Conservation (phyloP, 2,113 vertebrate genomes). For the Gadus chalcogrammus region DNA sequence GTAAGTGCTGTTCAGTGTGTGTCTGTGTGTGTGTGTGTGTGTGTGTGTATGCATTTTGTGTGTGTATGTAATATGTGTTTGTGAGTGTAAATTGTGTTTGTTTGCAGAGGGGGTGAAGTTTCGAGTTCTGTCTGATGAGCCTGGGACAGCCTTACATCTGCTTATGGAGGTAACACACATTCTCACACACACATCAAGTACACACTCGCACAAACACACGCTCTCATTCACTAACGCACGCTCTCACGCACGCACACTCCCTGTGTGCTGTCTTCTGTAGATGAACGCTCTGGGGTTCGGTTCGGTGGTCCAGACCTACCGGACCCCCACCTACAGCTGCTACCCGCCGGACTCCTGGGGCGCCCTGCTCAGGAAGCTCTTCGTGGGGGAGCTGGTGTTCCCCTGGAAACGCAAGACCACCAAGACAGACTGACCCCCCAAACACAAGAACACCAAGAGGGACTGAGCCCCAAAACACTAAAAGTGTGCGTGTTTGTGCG, state of each 20-base stretch:
- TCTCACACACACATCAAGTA: background rate
- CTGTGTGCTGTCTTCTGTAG: slow-evolving; percentile 57
- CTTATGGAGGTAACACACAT: slow-evolving; percentile 86
- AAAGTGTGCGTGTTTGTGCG: too few species aligned
- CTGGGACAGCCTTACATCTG: slow-evolving; percentile 83
- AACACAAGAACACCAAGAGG: too few species aligned
- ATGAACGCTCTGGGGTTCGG: slow-evolving; percentile 85
- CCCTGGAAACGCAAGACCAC: slow-evolving; percentile 89
- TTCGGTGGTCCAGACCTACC: slow-evolving; percentile 78
- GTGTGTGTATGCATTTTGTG: background rate
- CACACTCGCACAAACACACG: background rate
- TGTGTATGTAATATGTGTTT: background rate
- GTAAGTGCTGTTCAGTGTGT: slow-evolving; percentile 53
- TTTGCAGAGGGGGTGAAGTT: slow-evolving; percentile 91
- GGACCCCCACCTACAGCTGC: slow-evolving; percentile 84
- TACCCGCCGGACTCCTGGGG: slow-evolving; percentile 90
- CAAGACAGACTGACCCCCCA: slow-evolving; percentile 79
- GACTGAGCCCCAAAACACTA: too few species aligned
- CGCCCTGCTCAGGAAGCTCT: slow-evolving; percentile 87
- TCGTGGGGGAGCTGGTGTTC: slow-evolving; percentile 92
- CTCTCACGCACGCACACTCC: slow-evolving; percentile 1
- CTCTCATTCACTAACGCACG: slow-evolving; percentile 8
- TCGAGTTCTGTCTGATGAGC: slow-evolving; percentile 81
- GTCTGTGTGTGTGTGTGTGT: background rate
- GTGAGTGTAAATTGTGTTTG: background rate